Conservation (phyloP, 2,113 vertebrate genomes). For the Oxygymnocypris stewartii region DNA sequence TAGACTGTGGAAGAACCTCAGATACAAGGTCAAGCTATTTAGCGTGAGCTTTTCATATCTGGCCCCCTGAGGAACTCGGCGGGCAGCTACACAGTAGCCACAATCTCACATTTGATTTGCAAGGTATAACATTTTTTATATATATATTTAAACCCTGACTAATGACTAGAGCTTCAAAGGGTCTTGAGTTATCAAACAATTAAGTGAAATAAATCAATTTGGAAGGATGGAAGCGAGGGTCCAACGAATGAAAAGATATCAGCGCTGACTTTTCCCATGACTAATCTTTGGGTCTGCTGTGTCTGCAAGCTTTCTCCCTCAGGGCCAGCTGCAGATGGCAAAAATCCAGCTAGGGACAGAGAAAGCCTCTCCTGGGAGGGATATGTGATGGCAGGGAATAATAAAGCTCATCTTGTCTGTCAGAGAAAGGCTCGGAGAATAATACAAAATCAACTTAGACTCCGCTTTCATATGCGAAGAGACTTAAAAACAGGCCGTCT, state of each 20-base stretch:
- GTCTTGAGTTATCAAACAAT: conserved; percentile 65
- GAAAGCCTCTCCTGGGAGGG: conserved; percentile 32
- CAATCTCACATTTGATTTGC: conserved; percentile 50
- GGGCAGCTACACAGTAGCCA: conserved; percentile 45
- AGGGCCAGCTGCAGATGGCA: background rate
- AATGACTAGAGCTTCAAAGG: conserved; percentile 65
- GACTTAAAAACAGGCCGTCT: conserved; percentile 10
- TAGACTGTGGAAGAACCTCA: conserved; percentile 44
- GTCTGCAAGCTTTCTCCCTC: conserved; percentile 3
- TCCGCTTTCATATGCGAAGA: conserved; percentile 16
- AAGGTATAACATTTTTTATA: conserved; percentile 47
- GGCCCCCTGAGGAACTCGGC: conserved; percentile 40
- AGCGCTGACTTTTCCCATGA: conserved; percentile 43
- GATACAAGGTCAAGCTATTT: conserved; percentile 32
- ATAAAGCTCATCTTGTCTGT: conserved; percentile 41
- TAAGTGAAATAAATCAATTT: conserved; percentile 57
- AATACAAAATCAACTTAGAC: conserved; percentile 36
- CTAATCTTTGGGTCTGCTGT: conserved; percentile 33
- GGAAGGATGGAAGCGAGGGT: conserved; percentile 46
- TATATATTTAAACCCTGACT: conserved; percentile 62
- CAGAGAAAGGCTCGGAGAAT: conserved; percentile 38
- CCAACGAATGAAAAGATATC: conserved; percentile 68
- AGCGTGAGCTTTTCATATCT: conserved; percentile 46
- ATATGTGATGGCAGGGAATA: conserved; percentile 32
- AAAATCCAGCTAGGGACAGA: conserved; percentile 32